phyloP scores from a whole-genome alignment of 2,888 invertebrate genomes.

The Heliconius aoede region DNA sequence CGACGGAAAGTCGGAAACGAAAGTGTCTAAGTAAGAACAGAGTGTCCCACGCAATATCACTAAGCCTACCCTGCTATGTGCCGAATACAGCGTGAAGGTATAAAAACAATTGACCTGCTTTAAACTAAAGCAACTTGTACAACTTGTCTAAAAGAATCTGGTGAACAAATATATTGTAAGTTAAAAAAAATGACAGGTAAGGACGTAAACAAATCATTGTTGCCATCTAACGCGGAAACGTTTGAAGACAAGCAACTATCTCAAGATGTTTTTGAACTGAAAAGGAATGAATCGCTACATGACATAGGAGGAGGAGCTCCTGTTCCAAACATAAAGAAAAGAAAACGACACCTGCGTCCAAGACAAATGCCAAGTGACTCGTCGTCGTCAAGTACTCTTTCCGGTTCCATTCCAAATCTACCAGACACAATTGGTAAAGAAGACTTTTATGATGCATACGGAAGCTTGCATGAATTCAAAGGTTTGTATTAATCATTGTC shows the following conservation, averaged over 20 bases:
- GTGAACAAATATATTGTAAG: neutral
- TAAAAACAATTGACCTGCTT: too few species aligned
- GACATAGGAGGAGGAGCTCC: slow-evolving; percentile 37
- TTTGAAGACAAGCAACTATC: slow-evolving; percentile 56
- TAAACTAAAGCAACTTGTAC: too few species aligned
- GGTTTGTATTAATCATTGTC: slow-evolving; percentile 50
- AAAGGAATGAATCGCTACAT: slow-evolving; percentile 54
- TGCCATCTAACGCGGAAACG: slow-evolving; percentile 48
- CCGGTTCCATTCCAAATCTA: slow-evolving; percentile 51
- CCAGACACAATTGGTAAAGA: slow-evolving; percentile 56
- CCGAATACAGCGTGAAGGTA: too few species aligned
- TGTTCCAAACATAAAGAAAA: slow-evolving; percentile 53
- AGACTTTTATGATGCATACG: slow-evolving; percentile 69
- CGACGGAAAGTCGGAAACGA: too few species aligned
- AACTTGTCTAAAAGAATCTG: too few species aligned
- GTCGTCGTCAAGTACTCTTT: slow-evolving; percentile 54
- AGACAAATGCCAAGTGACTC: slow-evolving; percentile 49
- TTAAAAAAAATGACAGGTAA: slow-evolving; percentile 46
- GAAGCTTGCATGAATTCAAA: slow-evolving; percentile 62
- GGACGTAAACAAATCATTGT: slow-evolving; percentile 53
- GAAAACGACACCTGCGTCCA: slow-evolving; percentile 52
- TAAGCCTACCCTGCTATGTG: too few species aligned
- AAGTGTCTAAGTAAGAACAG: too few species aligned
- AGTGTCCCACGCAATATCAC: too few species aligned
- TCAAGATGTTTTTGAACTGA: slow-evolving; percentile 62